Percentiles rank a stretch among this genome's conserved stretches.
Evolutionary conservation across 2,888 invertebrate species (phyloP).

Genomic region (Ormyrus labotus): DNA sequence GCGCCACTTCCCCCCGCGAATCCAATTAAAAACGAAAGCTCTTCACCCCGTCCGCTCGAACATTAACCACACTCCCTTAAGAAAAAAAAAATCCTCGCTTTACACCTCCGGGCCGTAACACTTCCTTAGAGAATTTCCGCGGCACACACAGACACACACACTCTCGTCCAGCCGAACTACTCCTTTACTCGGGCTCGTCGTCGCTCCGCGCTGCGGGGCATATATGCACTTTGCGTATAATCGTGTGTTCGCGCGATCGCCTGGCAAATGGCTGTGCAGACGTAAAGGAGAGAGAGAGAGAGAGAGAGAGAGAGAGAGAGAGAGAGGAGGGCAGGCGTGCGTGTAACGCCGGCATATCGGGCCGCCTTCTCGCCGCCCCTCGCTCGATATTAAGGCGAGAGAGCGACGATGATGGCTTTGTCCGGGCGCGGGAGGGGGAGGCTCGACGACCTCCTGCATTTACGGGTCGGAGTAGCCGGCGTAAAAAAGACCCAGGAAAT

Average conservation of each 20-base stretch:
- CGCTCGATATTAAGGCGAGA: slow-evolving; percentile 11
- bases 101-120: too few species aligned
- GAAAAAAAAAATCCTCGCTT: too few species aligned
- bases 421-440: neutral
- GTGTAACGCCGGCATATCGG: neutral
- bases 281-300: too few species aligned
- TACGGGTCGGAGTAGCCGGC: neutral
- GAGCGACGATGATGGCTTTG: neutral
- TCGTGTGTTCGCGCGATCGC: neutral
- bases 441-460: too few species aligned
- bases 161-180: too few species aligned
- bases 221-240: neutral
- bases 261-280: neutral
- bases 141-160: neutral
- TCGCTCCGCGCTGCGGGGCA: neutral
- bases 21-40: too few species aligned
- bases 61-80: too few species aligned
- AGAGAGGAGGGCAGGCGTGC: neutral
- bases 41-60: too few species aligned
- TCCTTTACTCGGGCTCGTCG: too few species aligned
- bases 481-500: neutral
- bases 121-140: neutral
- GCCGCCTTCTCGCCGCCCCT: neutral
- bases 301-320: too few species aligned
- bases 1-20: too few species aligned